Evolutionary conservation across 2,113 vertebrate species (phyloP).

Genomic region (Ramphastos sulfuratus): DNA sequence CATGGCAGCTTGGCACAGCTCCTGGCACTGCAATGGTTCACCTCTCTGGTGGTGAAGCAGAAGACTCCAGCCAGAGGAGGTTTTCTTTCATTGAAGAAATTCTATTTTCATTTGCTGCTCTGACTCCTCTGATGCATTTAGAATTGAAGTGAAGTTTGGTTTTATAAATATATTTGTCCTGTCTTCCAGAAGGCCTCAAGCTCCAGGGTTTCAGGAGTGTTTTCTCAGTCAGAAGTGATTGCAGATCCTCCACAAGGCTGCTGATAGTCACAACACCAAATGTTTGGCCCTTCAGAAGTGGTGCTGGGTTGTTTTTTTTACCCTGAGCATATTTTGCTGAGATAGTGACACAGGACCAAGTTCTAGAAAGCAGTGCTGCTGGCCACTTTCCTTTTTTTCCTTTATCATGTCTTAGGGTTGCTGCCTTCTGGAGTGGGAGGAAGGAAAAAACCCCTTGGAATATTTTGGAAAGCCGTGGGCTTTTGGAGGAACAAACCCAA

Average conservation of each 20-base stretch:
- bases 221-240: background rate
- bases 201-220: background rate
- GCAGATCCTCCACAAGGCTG: background rate
- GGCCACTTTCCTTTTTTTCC: background rate
- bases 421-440: background rate
- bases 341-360: background rate
- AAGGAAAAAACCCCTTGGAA: background rate
- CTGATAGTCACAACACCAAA: background rate
- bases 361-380: background rate
- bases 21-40: background rate
- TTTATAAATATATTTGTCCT: background rate
- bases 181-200: background rate
- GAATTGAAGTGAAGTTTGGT: background rate
- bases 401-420: background rate
- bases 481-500: background rate
- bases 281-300: background rate
- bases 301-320: background rate
- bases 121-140: background rate
- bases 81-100: background rate
- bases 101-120: background rate
- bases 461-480: background rate
- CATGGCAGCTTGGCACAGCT: background rate
- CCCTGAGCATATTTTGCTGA: background rate
- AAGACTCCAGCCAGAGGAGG: background rate
- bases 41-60: background rate